Percentiles rank a stretch among this genome's conserved stretches.
These are phyloP conservation scores for Harpagoxenus sublaevis DNA, from an alignment of 2,888 invertebrate genomes.

Conservation along the genomic window DNA sequence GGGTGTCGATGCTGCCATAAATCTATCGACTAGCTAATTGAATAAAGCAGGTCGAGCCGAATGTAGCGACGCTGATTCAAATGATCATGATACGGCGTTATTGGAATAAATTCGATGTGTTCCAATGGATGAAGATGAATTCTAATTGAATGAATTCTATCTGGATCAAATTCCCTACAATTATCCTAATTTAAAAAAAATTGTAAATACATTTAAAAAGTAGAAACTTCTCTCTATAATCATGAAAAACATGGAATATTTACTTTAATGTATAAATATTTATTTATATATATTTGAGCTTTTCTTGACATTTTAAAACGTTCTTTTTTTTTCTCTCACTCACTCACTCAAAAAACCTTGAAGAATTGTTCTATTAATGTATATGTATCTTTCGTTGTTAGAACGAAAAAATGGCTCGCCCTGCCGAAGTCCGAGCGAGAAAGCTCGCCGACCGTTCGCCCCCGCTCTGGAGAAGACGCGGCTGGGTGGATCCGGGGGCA, in stretches of 20 bases:
- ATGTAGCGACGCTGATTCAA: background rate
- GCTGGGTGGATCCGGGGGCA: slow-evolving; percentile 83
- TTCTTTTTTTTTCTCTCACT: too few species aligned
- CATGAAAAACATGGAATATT: background rate
- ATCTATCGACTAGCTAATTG: slow-evolving; percentile 19
- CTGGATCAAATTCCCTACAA: background rate
- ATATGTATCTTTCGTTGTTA: slow-evolving; percentile 50
- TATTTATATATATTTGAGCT: background rate
- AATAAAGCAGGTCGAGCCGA: slow-evolving; percentile 3
- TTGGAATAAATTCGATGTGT: background rate
- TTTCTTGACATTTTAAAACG: background rate
- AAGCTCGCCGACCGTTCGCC: slow-evolving; percentile 86
- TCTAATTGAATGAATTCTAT: background rate
- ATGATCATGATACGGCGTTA: slow-evolving; percentile 6
- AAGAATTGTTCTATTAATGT: background rate
- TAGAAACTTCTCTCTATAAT: background rate
- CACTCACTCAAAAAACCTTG: background rate
- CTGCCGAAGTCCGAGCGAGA: slow-evolving; percentile 86
- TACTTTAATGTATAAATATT: background rate
- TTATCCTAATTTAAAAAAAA: slow-evolving; percentile 4
- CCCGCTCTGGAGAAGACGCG: slow-evolving; percentile 83
- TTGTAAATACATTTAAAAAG: background rate
- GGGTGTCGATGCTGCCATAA: background rate
- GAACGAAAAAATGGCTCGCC: slow-evolving; percentile 83
- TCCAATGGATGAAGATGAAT: background rate